A percentile compares a stretch with the other conserved stretches of the same genome.
Conservation (phyloP, 2,797 vertebrate genomes). For the Phyllotis vaccarum region DNA sequence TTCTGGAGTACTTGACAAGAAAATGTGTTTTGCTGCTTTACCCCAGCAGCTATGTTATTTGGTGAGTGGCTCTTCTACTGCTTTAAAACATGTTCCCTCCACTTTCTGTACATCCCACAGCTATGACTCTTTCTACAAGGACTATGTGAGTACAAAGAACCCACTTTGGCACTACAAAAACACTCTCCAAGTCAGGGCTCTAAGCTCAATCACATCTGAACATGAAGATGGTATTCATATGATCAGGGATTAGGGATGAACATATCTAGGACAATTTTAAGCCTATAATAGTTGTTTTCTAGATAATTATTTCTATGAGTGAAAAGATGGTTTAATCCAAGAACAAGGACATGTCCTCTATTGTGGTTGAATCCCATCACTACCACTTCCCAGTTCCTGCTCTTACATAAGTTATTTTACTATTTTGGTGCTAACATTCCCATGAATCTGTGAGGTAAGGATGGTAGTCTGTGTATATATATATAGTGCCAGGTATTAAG, state of each 20-base stretch:
- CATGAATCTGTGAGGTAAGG: neutral
- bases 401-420: neutral
- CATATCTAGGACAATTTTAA: neutral
- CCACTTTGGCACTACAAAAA: neutral
- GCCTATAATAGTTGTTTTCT: neutral
- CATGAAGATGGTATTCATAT: neutral
- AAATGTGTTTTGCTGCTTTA: neutral
- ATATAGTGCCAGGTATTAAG: neutral
- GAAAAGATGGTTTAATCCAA: neutral
- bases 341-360: neutral
- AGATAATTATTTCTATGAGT: neutral
- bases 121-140: neutral
- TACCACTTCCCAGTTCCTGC: neutral
- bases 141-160: neutral
- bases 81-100: neutral
- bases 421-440: neutral
- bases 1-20: neutral
- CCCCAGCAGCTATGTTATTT: neutral
- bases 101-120: neutral
- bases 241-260: neutral
- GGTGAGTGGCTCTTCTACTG: neutral
- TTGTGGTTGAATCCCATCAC: neutral
- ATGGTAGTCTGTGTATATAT: neutral
- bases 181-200: neutral
- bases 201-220: neutral